phyloP scores from a whole-genome alignment of 2,797 vertebrate species.

The Cyprinella venusta region DNA sequence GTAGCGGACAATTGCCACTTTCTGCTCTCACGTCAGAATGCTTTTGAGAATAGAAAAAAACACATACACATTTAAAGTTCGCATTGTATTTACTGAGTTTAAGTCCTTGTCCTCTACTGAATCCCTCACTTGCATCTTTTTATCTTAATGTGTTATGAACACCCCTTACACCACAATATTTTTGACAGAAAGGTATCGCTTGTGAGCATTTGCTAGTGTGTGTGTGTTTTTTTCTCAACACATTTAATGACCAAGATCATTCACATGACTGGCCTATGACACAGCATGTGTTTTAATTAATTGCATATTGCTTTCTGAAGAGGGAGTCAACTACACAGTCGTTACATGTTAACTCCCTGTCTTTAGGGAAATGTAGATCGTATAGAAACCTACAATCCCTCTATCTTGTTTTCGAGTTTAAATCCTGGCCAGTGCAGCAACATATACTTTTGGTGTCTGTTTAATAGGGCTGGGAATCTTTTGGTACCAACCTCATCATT shows the following conservation, averaged over 20 bases:
- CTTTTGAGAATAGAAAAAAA: neutral
- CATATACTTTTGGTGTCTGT: too few species aligned
- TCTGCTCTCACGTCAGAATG: slow-evolving; percentile 18
- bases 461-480: too few species aligned
- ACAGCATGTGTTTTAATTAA: slow-evolving; percentile 35
- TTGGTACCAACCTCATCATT: too few species aligned
- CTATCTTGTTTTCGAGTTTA: neutral
- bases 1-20: slow-evolving; percentile 1
- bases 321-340: slow-evolving; percentile 22
- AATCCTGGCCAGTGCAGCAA: neutral
- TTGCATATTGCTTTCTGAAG: slow-evolving; percentile 33
- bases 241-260: neutral
- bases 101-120: neutral
- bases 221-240: neutral
- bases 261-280: slow-evolving; percentile 10
- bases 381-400: neutral
- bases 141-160: neutral
- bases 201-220: neutral
- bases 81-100: neutral
- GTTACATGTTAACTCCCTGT: slow-evolving; percentile 32
- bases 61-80: neutral
- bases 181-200: neutral
- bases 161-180: neutral
- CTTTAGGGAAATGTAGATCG: slow-evolving; percentile 12
- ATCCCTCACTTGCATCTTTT: neutral